phyloP scores from a whole-genome alignment of 2,797 vertebrate genomes.

The Sternotherus odoratus region DNA sequence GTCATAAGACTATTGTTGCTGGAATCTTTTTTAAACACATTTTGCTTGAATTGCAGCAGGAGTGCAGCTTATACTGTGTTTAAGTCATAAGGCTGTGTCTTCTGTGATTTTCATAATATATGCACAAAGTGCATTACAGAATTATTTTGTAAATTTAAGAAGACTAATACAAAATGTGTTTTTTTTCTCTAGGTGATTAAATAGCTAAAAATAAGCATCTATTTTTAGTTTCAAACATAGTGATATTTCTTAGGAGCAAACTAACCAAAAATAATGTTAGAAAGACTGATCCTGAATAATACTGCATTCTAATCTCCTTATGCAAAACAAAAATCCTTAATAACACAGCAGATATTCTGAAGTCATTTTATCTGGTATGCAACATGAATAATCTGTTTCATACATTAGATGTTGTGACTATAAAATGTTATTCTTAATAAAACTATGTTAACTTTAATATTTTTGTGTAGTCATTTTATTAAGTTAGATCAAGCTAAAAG shows the following conservation, averaged over 20 bases:
- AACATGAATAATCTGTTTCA: not conserved
- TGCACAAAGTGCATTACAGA: conserved; percentile 9
- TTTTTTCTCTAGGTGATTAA: conserved; percentile 64
- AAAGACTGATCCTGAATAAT: conserved; percentile 44
- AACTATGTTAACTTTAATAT: accelerated
- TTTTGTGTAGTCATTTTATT: not conserved
- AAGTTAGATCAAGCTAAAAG: not conserved
- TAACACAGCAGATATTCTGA: not conserved
- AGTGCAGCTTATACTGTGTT: conserved; percentile 58
- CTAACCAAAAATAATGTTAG: conserved; percentile 31
- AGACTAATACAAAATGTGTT: conserved; percentile 51
- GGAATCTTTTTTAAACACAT: conserved; percentile 78
- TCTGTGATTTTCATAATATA: conserved; percentile 65
- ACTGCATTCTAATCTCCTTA: conserved; percentile 31
- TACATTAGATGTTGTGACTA: accelerated
- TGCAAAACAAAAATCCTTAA: conserved; percentile 42
- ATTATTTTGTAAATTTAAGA: conserved; percentile 75
- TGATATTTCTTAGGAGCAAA: conserved; percentile 72
- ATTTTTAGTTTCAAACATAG: conserved; percentile 67
- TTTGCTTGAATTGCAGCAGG: conserved; percentile 74
- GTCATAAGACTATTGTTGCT: conserved; percentile 81
- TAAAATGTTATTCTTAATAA: not conserved
- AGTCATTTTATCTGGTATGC: not conserved
- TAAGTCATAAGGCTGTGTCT: conserved; percentile 61
- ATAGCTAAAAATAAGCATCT: conserved; percentile 72